Evolutionary conservation across 2,888 invertebrate genomes (phyloP), one percentile per base, ranked within the genome.

Genomic region (Rhagophthalmus giganteus): DNA sequence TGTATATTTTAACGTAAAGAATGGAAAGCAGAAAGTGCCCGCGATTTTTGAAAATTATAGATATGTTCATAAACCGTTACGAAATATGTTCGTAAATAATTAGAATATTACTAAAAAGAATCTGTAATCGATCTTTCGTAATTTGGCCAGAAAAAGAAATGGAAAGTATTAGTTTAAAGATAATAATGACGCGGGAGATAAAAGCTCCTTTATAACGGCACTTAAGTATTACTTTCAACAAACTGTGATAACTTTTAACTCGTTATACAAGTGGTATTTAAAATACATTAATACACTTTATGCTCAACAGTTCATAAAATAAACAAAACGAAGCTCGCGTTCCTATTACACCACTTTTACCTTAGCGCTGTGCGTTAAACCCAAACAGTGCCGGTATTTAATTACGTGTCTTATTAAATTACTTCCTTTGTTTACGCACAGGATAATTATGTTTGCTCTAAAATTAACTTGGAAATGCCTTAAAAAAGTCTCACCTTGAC

Each of bases 331-430:
- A 51, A 20, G 45, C 38, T 39, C 31, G n/a, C 40, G 45, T 45
- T 50, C 45, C 13, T 39, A 39, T 51, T 39, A 45, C 45, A 44
- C 42, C 26, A 50, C 50, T 50, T 50, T 50, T 50, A 50, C 50
- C 50, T 50, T 31, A 28, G 35, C 42, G 20, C 30, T 42, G 20
- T 31, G 37, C 38, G 32, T 46, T 46, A 31, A 46, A 46, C 35
- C 35, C 14, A 37, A 37, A 37, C 45, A 37, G 13, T 31, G 14
- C 10, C 11, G 13, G 14, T 38, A 38, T 38, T 13, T 26, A 38
- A 38, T 38, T 38, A 38, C 38, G 27, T 7, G 11, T 11, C 9
- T 38, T 47, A 39, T 47, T 33, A 39, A 47, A 39, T 47, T 47
- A 40, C 40, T 15, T 20, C 40, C 24, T 40, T n/a, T n/a, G n/a